Evolutionary conservation across 2,888 invertebrate genomes (phyloP).

Genomic region (Chymomyza fuscimana): DNA sequence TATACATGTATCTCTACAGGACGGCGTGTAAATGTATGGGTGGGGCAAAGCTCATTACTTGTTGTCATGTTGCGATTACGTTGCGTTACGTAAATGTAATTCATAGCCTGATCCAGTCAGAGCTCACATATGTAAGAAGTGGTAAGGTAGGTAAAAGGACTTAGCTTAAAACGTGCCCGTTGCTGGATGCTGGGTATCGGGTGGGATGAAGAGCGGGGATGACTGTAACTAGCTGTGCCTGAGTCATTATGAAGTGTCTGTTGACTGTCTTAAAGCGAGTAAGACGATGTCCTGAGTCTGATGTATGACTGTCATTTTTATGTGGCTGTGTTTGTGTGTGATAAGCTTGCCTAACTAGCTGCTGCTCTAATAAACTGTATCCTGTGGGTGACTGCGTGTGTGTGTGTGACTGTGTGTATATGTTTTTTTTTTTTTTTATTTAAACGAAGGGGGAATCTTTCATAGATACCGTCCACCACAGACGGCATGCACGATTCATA

Average conservation of each 20-base stretch:
- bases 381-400: constrained; percentile 22
- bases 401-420: constrained; percentile 20
- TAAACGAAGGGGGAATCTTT: no score
- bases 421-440: no score
- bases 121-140: constrained; percentile 17
- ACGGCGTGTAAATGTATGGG: neutral
- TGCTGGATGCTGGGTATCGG: neutral
- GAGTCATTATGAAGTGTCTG: constrained; percentile 59
- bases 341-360: neutral
- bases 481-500: no score
- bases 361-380: neutral
- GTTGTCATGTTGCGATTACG: constrained; percentile 62
- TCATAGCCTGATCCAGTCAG: constrained; percentile 29
- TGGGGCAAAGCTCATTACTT: constrained; percentile 54
- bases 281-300: constrained; percentile 26
- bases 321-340: constrained; percentile 14
- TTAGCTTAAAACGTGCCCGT: neutral
- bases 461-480: no score
- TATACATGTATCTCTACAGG: no score
- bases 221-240: constrained; percentile 4
- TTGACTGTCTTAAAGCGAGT: constrained; percentile 39
- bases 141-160: neutral
- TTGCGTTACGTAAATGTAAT: constrained; percentile 58
- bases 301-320: constrained; percentile 68
- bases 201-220: neutral